A percentile compares a stretch with the other conserved stretches of the same genome.
Evolutionary conservation across 1,140 invertebrate species (phyloP).

Genomic region (Nasonia longicornis): DNA sequence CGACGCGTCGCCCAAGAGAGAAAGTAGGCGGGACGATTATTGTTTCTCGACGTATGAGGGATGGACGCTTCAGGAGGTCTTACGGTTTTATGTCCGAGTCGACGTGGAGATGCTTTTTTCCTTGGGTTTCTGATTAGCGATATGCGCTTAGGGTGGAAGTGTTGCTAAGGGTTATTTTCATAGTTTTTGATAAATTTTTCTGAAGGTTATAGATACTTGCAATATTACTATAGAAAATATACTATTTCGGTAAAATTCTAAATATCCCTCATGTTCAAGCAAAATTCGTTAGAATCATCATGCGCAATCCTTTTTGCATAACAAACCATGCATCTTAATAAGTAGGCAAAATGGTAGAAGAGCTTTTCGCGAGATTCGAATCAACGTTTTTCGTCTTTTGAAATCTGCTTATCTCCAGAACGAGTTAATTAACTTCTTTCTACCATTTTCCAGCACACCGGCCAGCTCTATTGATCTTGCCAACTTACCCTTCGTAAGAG

Average conservation of each 20-base stretch:
- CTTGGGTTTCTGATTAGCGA: neutral
- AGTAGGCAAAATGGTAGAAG: neutral
- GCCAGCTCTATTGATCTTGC: neutral
- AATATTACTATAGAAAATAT: no score
- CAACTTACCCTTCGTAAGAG: conserved; percentile 68
- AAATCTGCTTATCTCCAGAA: neutral
- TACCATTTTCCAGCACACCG: neutral
- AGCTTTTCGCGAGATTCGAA: no score
- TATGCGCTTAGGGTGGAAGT: no score
- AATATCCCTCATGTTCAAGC: neutral
- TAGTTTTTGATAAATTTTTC: no score
- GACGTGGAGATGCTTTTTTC: neutral
- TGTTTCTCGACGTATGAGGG: neutral
- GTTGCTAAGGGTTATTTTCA: no score
- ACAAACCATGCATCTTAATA: neutral
- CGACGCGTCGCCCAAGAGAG: neutral
- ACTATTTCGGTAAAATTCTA: no score
- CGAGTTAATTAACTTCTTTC: neutral
- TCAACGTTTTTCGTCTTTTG: neutral
- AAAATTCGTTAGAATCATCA: neutral
- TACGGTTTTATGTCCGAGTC: neutral
- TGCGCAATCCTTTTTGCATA: neutral
- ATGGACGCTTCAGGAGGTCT: neutral
- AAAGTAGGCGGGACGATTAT: neutral
- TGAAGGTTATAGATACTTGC: no score